These are phyloP conservation scores for Protobothrops flavoviridis DNA, from an alignment of 2,113 vertebrate species.

Conservation along the genomic window DNA sequence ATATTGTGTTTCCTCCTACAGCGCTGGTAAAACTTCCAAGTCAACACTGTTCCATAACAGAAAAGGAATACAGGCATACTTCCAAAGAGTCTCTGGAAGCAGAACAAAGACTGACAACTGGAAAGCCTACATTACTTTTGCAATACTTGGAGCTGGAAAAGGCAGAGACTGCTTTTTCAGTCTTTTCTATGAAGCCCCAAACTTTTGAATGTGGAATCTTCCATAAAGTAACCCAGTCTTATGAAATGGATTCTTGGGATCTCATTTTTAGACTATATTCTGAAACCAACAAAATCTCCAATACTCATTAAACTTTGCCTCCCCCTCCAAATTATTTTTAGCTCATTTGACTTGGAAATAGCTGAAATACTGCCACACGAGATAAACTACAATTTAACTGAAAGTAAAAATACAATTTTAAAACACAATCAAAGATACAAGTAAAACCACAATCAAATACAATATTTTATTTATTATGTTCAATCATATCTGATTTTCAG, in stretches of 20 bases:
- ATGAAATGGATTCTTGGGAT: not conserved
- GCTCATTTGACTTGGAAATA: slow-evolving; percentile 1
- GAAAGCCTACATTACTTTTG: slow-evolving; percentile 60
- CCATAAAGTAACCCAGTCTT: slow-evolving; percentile 10
- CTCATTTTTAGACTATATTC: slow-evolving; percentile 22
- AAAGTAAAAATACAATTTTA: slow-evolving; percentile 36
- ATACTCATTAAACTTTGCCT: not conserved
- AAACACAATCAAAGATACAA: slow-evolving; percentile 13
- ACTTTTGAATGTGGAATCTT: slow-evolving; percentile 30
- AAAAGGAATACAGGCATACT: slow-evolving; percentile 61
- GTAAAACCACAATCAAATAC: slow-evolving; percentile 17
- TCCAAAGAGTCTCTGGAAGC: slow-evolving; percentile 66
- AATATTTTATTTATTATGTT: not conserved
- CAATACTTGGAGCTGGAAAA: slow-evolving; percentile 57
- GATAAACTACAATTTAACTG: slow-evolving; percentile 26
- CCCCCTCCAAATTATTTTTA: not conserved
- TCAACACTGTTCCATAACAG: slow-evolving; percentile 58
- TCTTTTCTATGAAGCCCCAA: slow-evolving; percentile 21
- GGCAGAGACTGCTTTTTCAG: slow-evolving; percentile 49
- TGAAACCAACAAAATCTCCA: slow-evolving; percentile 27
- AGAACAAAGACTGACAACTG: slow-evolving; percentile 68
- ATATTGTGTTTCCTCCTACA: slow-evolving; percentile 59
- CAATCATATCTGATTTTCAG: not conserved
- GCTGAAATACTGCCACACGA: slow-evolving; percentile 25
- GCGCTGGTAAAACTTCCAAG: slow-evolving; percentile 60